phyloP scores from a whole-genome alignment of 2,888 invertebrate genomes.

The Aleiodes testaceus region DNA sequence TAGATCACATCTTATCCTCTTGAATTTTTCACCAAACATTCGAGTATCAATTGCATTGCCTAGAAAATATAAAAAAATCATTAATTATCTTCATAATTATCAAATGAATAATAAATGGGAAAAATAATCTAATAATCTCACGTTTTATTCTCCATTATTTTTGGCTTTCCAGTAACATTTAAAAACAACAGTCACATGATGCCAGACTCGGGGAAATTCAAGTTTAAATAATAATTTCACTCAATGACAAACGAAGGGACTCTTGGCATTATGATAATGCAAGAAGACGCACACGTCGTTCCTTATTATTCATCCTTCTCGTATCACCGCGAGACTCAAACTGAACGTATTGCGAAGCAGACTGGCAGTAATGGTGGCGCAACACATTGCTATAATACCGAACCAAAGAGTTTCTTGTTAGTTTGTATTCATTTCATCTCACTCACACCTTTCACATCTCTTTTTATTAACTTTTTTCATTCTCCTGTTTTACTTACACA shows the following conservation, averaged over 20 bases:
- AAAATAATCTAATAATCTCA: neutral
- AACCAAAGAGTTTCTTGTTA: slow-evolving; percentile 41
- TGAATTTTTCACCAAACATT: too few relatives aligned
- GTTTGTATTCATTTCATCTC: slow-evolving; percentile 33
- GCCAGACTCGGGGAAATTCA: neutral
- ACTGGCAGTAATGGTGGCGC: slow-evolving; percentile 5
- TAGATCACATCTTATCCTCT: too few relatives aligned
- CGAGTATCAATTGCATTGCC: too few relatives aligned
- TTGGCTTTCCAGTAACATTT: neutral
- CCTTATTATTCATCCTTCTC: slow-evolving; percentile 62
- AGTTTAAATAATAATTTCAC: neutral
- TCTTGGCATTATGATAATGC: slow-evolving; percentile 16
- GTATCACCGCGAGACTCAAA: slow-evolving; percentile 68
- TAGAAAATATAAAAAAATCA: too few relatives aligned
- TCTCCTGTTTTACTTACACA: slow-evolving; percentile 46
- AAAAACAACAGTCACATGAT: slow-evolving; percentile 14
- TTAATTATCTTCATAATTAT: slow-evolving; percentile 16
- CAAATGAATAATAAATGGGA: too few relatives aligned
- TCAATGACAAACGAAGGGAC: slow-evolving; percentile 10
- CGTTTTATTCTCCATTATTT: neutral
- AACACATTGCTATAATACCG: slow-evolving; percentile 3
- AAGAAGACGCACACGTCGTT: slow-evolving; percentile 49
- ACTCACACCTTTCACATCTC: slow-evolving; percentile 10
- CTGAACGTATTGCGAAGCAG: slow-evolving; percentile 51
- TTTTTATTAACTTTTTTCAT: slow-evolving; percentile 29